Evolutionary conservation across 2,888 invertebrate genomes (phyloP).

Genomic region (Melanostoma scalare): DNA sequence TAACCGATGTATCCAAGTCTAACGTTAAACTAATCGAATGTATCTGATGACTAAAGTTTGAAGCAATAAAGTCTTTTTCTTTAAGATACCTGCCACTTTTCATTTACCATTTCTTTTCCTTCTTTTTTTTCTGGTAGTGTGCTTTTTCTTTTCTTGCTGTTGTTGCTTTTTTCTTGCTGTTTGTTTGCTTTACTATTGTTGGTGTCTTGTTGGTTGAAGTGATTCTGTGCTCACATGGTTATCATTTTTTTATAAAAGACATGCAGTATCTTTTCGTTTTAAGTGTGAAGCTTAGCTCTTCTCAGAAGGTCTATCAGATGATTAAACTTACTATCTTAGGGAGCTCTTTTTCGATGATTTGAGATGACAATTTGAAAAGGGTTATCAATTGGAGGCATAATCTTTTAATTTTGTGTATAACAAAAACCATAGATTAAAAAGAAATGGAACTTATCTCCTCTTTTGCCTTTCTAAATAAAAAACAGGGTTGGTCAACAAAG

Average conservation of each 20-base stretch:
- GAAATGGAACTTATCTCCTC: too few species aligned
- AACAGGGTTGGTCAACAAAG: too few species aligned
- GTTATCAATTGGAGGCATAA: too few species aligned
- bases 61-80: conserved; percentile 57
- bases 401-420: too few species aligned
- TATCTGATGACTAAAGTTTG: conserved; percentile 60
- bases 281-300: conserved; percentile 13
- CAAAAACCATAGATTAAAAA: too few species aligned
- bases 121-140: conserved; percentile 32
- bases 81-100: conserved; percentile 40
- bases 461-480: too few species aligned
- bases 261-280: conserved; percentile 63
- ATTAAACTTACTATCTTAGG: neutral
- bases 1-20: conserved; percentile 69
- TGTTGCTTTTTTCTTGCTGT: conserved; percentile 32
- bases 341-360: too few species aligned
- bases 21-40: conserved; percentile 72
- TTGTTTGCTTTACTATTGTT: conserved; percentile 19
- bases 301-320: conserved; percentile 1
- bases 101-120: conserved; percentile 60
- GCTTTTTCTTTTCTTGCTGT: conserved; percentile 48
- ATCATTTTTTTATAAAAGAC: conserved; percentile 31
- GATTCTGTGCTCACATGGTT: conserved; percentile 43
- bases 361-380: too few species aligned
- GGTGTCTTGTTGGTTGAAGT: conserved; percentile 26